A percentile compares a stretch with the other conserved stretches of the same genome.
These are phyloP conservation scores for Heliconius melpomene DNA, from an alignment of 1,140 invertebrate species.

Conservation along the genomic window DNA sequence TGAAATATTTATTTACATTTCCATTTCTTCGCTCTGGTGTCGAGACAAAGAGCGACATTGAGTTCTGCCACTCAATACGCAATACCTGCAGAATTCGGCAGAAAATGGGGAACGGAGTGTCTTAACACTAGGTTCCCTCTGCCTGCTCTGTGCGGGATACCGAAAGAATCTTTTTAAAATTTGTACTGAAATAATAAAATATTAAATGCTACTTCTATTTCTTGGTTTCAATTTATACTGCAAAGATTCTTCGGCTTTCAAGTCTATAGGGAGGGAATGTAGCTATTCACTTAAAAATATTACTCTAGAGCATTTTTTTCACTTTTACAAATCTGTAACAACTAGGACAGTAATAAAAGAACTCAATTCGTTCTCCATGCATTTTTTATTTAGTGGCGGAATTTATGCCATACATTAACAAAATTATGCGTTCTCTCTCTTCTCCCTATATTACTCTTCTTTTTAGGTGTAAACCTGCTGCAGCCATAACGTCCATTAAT, in stretches of 20 bases:
- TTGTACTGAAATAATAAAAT: not conserved
- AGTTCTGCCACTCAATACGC: no score
- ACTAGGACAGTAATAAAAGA: not conserved
- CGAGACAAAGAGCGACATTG: no score
- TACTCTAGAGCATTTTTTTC: not conserved
- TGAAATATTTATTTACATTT: no score
- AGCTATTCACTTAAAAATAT: slow-evolving; percentile 9
- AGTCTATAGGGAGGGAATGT: slow-evolving; percentile 13
- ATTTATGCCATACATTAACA: not conserved
- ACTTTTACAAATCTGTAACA: slow-evolving; percentile 7
- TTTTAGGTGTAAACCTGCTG: not conserved
- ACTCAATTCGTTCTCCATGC: not conserved
- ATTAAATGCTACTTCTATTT: slow-evolving; percentile 8
- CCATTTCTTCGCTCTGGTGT: no score
- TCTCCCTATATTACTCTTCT: not conserved
- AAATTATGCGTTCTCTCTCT: not conserved
- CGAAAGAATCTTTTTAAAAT: not conserved
- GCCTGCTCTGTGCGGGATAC: no score
- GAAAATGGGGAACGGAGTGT: no score
- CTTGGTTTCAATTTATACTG: slow-evolving; percentile 14
- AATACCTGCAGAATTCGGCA: no score
- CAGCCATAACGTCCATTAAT: not conserved
- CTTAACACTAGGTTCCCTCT: no score
- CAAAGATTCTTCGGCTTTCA: slow-evolving; percentile 8
- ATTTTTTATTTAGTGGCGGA: not conserved